Evolutionary conservation across 2,888 invertebrate species (phyloP), one percentile per base, ranked within the genome.

Genomic region (Andrena bicolor): DNA sequence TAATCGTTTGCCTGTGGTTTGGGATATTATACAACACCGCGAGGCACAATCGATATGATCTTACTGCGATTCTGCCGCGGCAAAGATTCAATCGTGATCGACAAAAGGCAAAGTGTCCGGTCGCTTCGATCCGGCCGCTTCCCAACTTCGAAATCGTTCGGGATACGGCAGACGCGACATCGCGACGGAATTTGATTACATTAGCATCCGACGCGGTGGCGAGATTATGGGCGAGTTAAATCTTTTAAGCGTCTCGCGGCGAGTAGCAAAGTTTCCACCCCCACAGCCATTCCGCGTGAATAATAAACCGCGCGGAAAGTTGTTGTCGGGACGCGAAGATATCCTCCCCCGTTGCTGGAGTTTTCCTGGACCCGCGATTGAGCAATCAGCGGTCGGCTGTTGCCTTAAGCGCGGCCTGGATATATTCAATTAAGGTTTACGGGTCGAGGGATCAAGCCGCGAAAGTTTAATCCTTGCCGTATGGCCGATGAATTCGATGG

Each of bases 361-460:
- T 74, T 73, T 70, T 66, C 74, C 66, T 53, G 49, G 35, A 56
- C 56, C 20, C 49, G 8, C 51, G 20, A 51, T 32, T 4, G 65
- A 10, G 65, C 51, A 75, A 76, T 83, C 69, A 65, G 63, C 51
- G 58, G 51, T 32, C n/a, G 32, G 10, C 32, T 74, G 69, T 73
- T 74, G 49, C 28, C 53, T 60, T 8, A 65, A 84, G 48, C 65
- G 20, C 60, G 23, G n/a, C 41, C 41, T 3, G 48, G 63, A 23
- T 65, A 84, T 86, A 86, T 86, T 85, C 75, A 84, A 82, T 86
- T 85, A 86, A 85, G 79, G 63, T 76, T 83, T 83, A 83, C 76
- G 75, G 74, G 63, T n/a, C 26, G 20, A 23, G 13, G 84, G 84
- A 85, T 86, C 80, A 86, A 77, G 53, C 23, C 66, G 66, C 77